Conservation (phyloP, 2,113 vertebrate species). For the Oncorhynchus clarkii region DNA sequence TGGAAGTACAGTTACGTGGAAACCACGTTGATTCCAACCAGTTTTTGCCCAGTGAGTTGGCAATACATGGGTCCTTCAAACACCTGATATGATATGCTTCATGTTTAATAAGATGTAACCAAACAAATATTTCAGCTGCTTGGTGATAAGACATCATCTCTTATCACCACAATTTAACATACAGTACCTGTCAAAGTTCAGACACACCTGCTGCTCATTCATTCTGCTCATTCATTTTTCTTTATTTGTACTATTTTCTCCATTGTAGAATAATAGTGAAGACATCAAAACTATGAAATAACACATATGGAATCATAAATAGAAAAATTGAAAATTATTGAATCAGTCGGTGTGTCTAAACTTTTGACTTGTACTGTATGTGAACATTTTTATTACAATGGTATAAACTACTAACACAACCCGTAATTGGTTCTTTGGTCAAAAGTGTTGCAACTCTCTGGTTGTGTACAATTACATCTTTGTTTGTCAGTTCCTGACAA, state of each 20-base stretch:
- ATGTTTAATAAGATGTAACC: neutral
- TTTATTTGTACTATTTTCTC: no score
- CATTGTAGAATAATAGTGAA: no score
- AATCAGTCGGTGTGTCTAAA: no score
- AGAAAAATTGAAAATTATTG: no score
- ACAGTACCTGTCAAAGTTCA: no score
- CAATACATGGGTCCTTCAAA: neutral
- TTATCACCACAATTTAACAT: neutral
- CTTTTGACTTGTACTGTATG: no score
- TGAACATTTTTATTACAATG: neutral
- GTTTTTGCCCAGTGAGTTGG: no score
- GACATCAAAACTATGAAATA: no score
- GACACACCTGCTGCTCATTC: no score
- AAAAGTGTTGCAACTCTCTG: slow-evolving; percentile 15
- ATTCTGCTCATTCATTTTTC: no score
- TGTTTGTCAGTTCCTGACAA: slow-evolving; percentile 54
- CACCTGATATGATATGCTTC: neutral
- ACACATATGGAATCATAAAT: no score
- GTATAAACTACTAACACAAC: neutral
- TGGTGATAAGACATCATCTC: neutral
- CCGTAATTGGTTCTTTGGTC: slow-evolving; percentile 14
- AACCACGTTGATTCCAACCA: no score
- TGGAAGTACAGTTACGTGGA: neutral
- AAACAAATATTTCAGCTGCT: neutral
- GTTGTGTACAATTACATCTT: slow-evolving; percentile 44